Conservation (phyloP, 2,113 vertebrate genomes). For the Phalacrocorax pelagicus region DNA sequence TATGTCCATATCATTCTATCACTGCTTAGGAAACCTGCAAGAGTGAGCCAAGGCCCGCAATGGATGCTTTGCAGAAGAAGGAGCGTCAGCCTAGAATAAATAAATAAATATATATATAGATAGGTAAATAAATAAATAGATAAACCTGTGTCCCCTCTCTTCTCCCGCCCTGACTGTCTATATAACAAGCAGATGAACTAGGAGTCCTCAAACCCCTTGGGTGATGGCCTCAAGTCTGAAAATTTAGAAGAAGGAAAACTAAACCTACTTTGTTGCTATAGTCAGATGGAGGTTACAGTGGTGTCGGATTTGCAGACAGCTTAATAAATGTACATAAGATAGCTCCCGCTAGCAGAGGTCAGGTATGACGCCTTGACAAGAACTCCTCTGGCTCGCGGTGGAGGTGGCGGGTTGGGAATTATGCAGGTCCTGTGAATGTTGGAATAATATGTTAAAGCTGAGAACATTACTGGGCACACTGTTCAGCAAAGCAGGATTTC, state of each 20-base stretch:
- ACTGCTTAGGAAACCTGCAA: neutral
- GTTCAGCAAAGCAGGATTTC: neutral
- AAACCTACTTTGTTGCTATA: neutral
- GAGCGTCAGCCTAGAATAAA: neutral
- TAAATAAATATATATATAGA: neutral
- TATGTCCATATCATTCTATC: conserved; percentile 18
- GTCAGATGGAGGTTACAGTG: neutral
- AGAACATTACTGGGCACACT: neutral
- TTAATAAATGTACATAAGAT: neutral
- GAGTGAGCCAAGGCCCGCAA: conserved; percentile 4
- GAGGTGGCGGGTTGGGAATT: neutral
- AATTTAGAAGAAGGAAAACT: neutral
- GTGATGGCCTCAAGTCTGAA: neutral
- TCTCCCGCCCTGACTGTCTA: neutral
- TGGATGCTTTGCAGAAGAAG: neutral
- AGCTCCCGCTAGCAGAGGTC: neutral
- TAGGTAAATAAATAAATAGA: too few species aligned
- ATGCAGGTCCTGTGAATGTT: neutral
- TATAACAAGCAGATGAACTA: neutral
- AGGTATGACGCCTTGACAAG: neutral
- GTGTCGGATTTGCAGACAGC: neutral
- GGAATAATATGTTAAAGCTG: neutral
- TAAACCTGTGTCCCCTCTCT: neutral
- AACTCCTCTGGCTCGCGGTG: neutral
- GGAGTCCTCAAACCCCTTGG: neutral